Evolutionary conservation across 2,797 vertebrate genomes (phyloP).

Genomic region (Karalla daura): DNA sequence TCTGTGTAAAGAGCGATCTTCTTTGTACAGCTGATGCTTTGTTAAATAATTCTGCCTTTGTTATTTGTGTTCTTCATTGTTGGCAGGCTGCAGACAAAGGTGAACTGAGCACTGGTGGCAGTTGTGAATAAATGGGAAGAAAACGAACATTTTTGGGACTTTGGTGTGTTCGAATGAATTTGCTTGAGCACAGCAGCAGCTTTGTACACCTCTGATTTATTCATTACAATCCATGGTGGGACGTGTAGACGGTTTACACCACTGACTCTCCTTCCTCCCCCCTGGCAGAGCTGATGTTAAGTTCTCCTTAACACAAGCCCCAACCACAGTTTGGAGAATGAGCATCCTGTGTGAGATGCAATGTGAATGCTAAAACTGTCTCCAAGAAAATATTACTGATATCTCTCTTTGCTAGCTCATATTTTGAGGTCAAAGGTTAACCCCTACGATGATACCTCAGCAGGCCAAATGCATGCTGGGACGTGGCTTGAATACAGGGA

Average conservation of each 20-base stretch:
- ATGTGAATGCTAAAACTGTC: not conserved
- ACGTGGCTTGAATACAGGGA: not conserved
- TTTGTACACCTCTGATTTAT: not conserved
- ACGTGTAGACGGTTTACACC: conserved; percentile 8
- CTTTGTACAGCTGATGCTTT: conserved; percentile 66
- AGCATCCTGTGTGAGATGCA: not conserved
- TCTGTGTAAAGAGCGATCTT: conserved; percentile 49
- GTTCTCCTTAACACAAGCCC: not conserved
- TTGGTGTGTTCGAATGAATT: not conserved
- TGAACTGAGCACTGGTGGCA: conserved; percentile 61
- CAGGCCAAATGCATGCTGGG: not conserved
- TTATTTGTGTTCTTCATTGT: conserved; percentile 44
- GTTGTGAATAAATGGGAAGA: conserved; percentile 68
- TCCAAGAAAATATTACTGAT: not conserved
- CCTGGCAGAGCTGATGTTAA: not conserved
- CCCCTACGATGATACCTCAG: not conserved
- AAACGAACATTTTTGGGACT: conserved; percentile 3
- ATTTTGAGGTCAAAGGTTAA: not conserved
- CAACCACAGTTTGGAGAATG: not conserved
- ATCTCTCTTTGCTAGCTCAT: not conserved
- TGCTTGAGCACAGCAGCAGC: not conserved
- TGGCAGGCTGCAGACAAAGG: conserved; percentile 38
- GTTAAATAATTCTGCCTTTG: conserved; percentile 48
- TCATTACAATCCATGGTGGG: not conserved
- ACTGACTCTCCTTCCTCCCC: not conserved